Conservation (phyloP, 2,113 vertebrate species). For the Zosterops borbonicus region DNA sequence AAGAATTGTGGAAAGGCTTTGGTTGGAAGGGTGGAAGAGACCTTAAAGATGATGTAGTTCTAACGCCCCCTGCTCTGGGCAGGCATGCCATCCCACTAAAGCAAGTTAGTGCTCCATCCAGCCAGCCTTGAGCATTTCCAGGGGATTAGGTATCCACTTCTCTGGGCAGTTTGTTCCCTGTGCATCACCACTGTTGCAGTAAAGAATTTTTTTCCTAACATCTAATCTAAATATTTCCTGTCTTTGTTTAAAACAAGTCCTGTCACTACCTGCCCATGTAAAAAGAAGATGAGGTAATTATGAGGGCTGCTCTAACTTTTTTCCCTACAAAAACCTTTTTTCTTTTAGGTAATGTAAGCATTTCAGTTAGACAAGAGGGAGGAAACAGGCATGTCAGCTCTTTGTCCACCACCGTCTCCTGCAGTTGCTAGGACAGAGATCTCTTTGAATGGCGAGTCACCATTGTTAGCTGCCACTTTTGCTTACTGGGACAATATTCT, state of each 20-base stretch:
- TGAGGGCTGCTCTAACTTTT: background rate
- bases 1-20: background rate
- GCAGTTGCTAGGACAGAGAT: constrained; percentile 96
- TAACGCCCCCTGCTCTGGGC: background rate
- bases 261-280: fast-evolving
- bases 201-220: background rate
- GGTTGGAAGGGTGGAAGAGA: background rate
- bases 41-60: background rate
- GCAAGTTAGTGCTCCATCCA: background rate
- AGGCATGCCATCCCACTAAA: background rate
- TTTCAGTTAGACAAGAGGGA: background rate
- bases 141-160: background rate
- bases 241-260: background rate
- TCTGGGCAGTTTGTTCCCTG: background rate
- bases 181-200: background rate
- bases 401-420: constrained; percentile 93
- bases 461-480: constrained; percentile 93
- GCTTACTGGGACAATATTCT: constrained; percentile 99
- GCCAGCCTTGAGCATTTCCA: background rate
- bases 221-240: background rate
- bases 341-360: constrained; percentile 38
- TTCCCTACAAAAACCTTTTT: background rate
- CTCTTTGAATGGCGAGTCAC: constrained; percentile 87
- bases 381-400: constrained; percentile 82
- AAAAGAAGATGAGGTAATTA: background rate